These are phyloP conservation scores for Rhabdomys pumilio DNA, from an alignment of 2,797 vertebrate species.

Conservation along the genomic window DNA sequence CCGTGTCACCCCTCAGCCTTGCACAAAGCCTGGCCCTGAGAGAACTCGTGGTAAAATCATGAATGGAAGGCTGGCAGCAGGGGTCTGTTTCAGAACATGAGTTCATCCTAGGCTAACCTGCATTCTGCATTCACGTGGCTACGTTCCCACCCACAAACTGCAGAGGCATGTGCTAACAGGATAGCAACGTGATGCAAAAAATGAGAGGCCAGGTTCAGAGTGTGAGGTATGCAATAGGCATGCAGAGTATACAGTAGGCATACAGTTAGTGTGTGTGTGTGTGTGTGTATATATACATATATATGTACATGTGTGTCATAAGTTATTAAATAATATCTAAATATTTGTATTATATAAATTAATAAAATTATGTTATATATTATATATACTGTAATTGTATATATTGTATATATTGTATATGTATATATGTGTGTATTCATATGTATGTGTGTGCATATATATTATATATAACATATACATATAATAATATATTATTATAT, in stretches of 20 bases:
- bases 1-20: not conserved
- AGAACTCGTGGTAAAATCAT: not conserved
- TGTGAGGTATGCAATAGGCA: not conserved
- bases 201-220: not conserved
- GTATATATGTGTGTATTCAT: fast-evolving
- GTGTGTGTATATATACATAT: no score
- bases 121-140: fast-evolving
- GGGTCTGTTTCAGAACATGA: not conserved
- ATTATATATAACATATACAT: no score
- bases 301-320: not conserved
- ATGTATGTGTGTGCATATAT: no score
- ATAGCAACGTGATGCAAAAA: no score
- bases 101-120: fast-evolving
- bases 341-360: not conserved
- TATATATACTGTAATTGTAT: no score
- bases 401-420: no score
- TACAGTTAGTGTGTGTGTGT: no score
- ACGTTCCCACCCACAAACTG: not conserved
- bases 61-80: no score
- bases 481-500: no score
- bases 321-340: not conserved
- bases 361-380: no score
- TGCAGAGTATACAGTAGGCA: not conserved
- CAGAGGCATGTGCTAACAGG: not conserved
- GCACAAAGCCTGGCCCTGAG: not conserved